A percentile compares a stretch with the other conserved stretches of the same genome.
phyloP scores from a whole-genome alignment of 2,113 vertebrate species.

The Nibea albiflora region DNA sequence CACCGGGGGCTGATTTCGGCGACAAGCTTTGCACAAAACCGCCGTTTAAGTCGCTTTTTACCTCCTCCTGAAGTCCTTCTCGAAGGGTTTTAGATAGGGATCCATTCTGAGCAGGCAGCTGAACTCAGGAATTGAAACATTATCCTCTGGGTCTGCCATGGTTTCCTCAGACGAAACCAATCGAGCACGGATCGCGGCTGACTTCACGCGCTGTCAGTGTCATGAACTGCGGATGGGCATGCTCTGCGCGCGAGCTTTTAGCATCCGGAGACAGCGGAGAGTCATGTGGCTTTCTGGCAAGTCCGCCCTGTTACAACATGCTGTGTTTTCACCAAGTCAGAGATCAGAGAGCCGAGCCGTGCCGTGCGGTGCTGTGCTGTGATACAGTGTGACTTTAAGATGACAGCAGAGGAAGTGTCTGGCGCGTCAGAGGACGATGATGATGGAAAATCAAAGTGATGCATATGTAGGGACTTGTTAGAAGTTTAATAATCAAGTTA shows the following conservation, averaged over 20 bases:
- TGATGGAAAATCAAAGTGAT: background rate
- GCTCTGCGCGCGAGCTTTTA: background rate
- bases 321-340: slow-evolving; percentile 4
- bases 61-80: slow-evolving; percentile 86
- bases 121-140: slow-evolving; percentile 78
- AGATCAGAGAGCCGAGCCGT: slow-evolving; percentile 4
- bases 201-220: background rate
- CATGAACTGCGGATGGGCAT: background rate
- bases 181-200: slow-evolving; percentile 72
- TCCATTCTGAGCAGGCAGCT: slow-evolving; percentile 82
- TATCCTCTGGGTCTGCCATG: slow-evolving; percentile 82
- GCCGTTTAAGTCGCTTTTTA: slow-evolving; percentile 66
- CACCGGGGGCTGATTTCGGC: slow-evolving; percentile 6
- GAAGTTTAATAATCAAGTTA: background rate
- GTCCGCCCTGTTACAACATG: slow-evolving; percentile 54
- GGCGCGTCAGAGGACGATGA: slow-evolving; percentile 40
- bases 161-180: slow-evolving; percentile 74
- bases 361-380: background rate
- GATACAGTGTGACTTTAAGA: slow-evolving; percentile 70
- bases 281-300: slow-evolving; percentile 27
- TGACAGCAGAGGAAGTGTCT: slow-evolving; percentile 37
- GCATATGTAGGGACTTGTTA: background rate
- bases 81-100: slow-evolving; percentile 78
- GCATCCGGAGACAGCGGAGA: slow-evolving; percentile 27
- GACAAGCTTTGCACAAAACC: slow-evolving; percentile 1